Percentiles rank a stretch among this genome's conserved stretches.
These are phyloP conservation scores for Watsonalla binaria DNA, from an alignment of 2,888 invertebrate species.

Conservation along the genomic window DNA sequence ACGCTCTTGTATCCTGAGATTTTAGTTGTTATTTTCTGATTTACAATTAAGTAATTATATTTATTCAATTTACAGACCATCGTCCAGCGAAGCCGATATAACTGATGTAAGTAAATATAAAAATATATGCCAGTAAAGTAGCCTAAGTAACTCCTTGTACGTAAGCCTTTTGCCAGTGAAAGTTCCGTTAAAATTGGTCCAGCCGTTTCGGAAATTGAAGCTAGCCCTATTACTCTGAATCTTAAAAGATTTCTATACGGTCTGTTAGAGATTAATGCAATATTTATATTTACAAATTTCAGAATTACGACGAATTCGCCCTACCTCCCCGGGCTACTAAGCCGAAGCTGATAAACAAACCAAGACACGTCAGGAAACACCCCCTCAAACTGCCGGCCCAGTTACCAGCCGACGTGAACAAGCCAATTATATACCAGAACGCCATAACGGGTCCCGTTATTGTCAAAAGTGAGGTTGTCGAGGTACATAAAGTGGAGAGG, in stretches of 20 bases:
- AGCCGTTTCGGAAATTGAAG: no score
- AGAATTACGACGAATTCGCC: constrained; percentile 49
- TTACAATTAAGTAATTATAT: no score
- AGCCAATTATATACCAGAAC: constrained; percentile 55
- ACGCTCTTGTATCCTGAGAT: no score
- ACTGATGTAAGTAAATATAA: neutral
- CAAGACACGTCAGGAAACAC: constrained; percentile 58
- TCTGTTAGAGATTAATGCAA: neutral
- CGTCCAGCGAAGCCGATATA: no score
- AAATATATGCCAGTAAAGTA: no score
- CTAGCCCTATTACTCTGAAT: no score
- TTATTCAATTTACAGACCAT: no score
- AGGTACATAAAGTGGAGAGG: constrained; percentile 6
- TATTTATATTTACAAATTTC: constrained; percentile 12
- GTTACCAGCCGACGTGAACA: constrained; percentile 1
- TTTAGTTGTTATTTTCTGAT: no score
- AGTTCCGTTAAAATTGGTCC: no score
- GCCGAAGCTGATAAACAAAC: constrained; percentile 57
- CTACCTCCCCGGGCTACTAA: constrained; percentile 57
- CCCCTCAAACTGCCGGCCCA: constrained; percentile 42
- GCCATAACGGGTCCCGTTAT: constrained; percentile 23
- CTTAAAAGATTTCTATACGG: no score
- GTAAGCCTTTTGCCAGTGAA: no score
- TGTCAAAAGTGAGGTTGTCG: neutral
- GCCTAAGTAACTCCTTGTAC: no score